Evolutionary conservation across 2,113 vertebrate species (phyloP).

Genomic region (Fukomys damarensis): DNA sequence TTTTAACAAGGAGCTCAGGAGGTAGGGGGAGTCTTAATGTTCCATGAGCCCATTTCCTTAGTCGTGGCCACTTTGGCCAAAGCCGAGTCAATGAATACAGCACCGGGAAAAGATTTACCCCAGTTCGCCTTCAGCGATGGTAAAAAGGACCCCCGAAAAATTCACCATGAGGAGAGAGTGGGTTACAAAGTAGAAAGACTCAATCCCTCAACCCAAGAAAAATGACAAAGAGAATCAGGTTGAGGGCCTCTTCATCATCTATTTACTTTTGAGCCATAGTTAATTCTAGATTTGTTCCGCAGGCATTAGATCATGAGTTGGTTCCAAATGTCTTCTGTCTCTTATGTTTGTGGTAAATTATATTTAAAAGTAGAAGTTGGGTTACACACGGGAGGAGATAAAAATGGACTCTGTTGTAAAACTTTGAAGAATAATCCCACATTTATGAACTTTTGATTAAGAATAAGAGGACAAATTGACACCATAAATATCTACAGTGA

Average conservation of each 20-base stretch:
- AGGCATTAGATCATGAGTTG: conserved; percentile 32
- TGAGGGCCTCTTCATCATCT: not conserved
- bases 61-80: not conserved
- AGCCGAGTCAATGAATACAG: not conserved
- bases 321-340: not conserved
- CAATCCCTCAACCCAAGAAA: not conserved
- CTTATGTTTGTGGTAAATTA: not conserved
- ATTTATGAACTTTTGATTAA: not conserved
- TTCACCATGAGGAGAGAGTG: not conserved
- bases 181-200: not conserved
- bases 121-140: not conserved
- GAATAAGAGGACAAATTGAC: not conserved
- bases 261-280: not conserved
- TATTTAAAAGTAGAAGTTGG: not conserved
- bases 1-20: not conserved
- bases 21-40: too few relatives aligned
- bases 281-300: not conserved
- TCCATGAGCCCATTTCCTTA: not conserved
- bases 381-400: not conserved
- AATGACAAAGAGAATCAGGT: not conserved
- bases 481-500: not conserved
- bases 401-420: not conserved
- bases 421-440: not conserved
- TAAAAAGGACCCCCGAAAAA: not conserved
- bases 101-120: not conserved